Percentiles rank a stretch among this genome's conserved stretches.
Conservation (phyloP, 2,797 vertebrate species). For the Phalanger gymnotis region DNA sequence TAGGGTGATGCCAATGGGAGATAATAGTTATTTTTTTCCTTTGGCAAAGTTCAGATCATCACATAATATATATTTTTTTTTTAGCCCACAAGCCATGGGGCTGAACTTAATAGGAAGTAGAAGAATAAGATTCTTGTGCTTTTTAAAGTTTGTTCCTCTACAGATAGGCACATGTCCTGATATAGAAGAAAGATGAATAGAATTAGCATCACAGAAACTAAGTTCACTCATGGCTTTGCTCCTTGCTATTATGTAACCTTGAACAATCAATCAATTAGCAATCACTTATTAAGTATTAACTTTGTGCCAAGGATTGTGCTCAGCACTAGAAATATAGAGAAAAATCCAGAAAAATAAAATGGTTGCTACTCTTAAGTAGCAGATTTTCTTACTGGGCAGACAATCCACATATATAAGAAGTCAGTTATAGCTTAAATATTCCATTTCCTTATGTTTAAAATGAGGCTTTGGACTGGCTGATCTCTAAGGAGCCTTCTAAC, state of each 20-base stretch:
- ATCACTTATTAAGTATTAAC: background rate
- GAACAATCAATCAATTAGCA: background rate
- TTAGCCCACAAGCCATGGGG: background rate
- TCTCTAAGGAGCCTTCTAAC: background rate
- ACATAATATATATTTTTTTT: background rate
- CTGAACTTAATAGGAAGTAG: background rate
- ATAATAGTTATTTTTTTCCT: background rate
- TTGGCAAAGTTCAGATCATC: background rate
- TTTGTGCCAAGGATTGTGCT: background rate
- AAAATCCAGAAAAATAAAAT: background rate
- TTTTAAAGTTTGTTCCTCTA: background rate
- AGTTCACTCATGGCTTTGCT: background rate
- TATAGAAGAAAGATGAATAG: background rate
- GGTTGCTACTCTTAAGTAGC: background rate
- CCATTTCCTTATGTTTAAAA: background rate
- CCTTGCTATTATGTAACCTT: background rate
- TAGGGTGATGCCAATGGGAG: background rate
- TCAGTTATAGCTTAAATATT: background rate
- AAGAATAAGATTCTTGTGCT: background rate
- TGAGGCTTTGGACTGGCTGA: background rate
- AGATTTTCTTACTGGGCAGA: background rate
- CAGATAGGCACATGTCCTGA: background rate
- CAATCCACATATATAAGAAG: background rate
- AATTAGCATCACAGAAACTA: background rate
- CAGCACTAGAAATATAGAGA: background rate